Evolutionary conservation across 2,113 vertebrate species (phyloP).

Genomic region (Lepisosteus oculatus): DNA sequence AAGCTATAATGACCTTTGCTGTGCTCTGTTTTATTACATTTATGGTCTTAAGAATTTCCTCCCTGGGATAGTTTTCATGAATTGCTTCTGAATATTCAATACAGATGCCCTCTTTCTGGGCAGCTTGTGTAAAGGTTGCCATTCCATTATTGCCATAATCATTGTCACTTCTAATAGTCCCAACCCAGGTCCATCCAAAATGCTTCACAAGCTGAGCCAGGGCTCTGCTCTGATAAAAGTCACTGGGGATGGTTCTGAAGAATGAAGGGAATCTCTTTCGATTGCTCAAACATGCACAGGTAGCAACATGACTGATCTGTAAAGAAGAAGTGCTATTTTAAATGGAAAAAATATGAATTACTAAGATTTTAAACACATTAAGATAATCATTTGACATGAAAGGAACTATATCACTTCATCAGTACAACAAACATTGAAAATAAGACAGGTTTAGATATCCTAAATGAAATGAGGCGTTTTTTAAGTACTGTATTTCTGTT

Average conservation of each 20-base stretch:
- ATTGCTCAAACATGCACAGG: slow-evolving; percentile 2
- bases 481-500: too few species aligned
- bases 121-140: neutral
- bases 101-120: slow-evolving; percentile 1
- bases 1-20: slow-evolving; percentile 4
- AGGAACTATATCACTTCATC: too few species aligned
- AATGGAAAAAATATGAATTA: too few species aligned
- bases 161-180: slow-evolving; percentile 4
- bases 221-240: slow-evolving; percentile 14
- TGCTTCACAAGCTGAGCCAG: slow-evolving; percentile 12
- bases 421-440: neutral
- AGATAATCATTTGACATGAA: too few species aligned
- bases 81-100: slow-evolving; percentile 7
- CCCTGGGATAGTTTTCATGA: neutral
- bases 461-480: too few species aligned
- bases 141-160: slow-evolving; percentile 18
- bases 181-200: slow-evolving; percentile 21
- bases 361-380: too few species aligned
- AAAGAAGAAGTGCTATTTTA: too few species aligned
- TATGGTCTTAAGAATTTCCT: neutral
- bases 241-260: slow-evolving; percentile 17
- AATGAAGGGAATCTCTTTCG: slow-evolving; percentile 9
- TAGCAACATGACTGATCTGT: slow-evolving; percentile 11
- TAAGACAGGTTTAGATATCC: neutral
- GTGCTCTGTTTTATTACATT: neutral